Percentiles rank a stretch among this genome's conserved stretches.
Evolutionary conservation across 2,888 invertebrate genomes (phyloP).

Genomic region (Hololepta plana): DNA sequence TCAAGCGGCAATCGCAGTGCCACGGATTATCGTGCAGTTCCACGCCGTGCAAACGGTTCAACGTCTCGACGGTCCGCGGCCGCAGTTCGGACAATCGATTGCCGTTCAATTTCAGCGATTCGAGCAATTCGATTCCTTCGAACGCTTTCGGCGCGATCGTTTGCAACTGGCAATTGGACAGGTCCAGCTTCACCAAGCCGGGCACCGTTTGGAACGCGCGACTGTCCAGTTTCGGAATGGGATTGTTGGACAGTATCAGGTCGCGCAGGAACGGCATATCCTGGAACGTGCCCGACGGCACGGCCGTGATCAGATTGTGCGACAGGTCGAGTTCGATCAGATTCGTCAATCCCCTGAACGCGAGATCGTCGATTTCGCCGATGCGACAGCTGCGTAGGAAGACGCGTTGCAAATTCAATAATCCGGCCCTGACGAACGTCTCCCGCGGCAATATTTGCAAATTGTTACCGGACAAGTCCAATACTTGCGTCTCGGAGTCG

Average conservation of each 20-base stretch:
- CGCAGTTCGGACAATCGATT: slow-evolving; percentile 60
- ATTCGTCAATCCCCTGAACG: slow-evolving; percentile 74
- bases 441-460: slow-evolving; percentile 67
- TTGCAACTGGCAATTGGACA: slow-evolving; percentile 66
- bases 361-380: slow-evolving; percentile 68
- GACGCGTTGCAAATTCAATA: slow-evolving; percentile 73
- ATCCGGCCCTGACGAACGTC: slow-evolving; percentile 61
- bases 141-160: slow-evolving; percentile 62
- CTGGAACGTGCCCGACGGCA: slow-evolving; percentile 64
- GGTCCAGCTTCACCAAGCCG: slow-evolving; percentile 63
- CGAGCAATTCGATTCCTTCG: slow-evolving; percentile 55
- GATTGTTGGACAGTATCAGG: slow-evolving; percentile 63
- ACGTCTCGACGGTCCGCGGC: slow-evolving; percentile 51
- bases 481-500: slow-evolving; percentile 76
- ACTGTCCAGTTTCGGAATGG: slow-evolving; percentile 59
- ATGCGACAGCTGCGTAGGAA: slow-evolving; percentile 70
- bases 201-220: slow-evolving; percentile 57
- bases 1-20: slow-evolving; percentile 71
- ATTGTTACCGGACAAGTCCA: slow-evolving; percentile 78
- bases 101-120: slow-evolving; percentile 62
- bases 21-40: slow-evolving; percentile 78
- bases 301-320: slow-evolving; percentile 59
- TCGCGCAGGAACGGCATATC: slow-evolving; percentile 70
- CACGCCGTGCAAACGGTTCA: slow-evolving; percentile 58
- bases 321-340: slow-evolving; percentile 79